Evolutionary conservation across 2,113 vertebrate genomes (phyloP).

Genomic region (Oxygymnocypris stewartii): DNA sequence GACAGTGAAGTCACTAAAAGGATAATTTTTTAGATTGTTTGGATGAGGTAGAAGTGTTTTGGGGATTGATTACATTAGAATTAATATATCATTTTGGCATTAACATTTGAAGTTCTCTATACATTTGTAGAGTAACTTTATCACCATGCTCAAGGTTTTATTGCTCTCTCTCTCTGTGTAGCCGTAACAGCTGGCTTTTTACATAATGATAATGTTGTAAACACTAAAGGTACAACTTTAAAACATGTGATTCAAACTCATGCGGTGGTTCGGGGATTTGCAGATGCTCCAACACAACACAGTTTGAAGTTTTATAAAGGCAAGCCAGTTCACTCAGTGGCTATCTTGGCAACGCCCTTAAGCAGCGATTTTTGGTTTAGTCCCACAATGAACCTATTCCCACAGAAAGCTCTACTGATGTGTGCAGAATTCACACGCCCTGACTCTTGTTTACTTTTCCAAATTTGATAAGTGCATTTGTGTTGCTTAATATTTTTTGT

Average conservation of each 20-base stretch:
- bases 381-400: neutral
- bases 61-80: neutral
- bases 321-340: neutral
- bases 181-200: constrained; percentile 12
- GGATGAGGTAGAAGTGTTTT: neutral
- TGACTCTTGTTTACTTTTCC: neutral
- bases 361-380: neutral
- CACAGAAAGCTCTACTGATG: neutral
- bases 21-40: constrained; percentile 3
- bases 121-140: neutral
- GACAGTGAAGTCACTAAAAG: neutral
- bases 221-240: neutral
- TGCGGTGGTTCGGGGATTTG: neutral
- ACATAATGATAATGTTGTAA: neutral
- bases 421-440: neutral
- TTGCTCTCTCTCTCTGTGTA: neutral
- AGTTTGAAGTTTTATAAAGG: neutral
- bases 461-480: neutral
- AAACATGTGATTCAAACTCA: neutral
- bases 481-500: neutral
- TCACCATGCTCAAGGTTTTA: neutral
- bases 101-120: neutral
- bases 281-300: neutral
- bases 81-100: neutral
- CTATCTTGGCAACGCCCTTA: neutral